phyloP scores from a whole-genome alignment of 2,888 invertebrate species.

The Cheilosia urbana region DNA sequence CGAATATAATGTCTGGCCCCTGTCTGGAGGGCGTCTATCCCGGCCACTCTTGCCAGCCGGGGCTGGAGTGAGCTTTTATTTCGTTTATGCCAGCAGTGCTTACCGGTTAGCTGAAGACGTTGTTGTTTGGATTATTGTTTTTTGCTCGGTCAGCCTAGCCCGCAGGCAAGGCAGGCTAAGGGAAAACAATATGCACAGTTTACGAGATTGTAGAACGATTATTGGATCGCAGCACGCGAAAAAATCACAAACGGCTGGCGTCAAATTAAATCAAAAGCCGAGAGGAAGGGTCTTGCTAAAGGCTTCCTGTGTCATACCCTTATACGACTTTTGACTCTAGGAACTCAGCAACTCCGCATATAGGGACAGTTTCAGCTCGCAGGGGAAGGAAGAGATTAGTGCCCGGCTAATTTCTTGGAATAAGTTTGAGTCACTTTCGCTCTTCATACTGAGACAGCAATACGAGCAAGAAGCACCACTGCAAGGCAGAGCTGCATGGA shows the following conservation, averaged over 20 bases:
- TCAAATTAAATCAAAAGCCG: constrained; percentile 71
- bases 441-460: background rate
- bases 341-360: background rate
- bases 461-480: background rate
- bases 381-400: constrained; percentile 69
- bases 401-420: constrained; percentile 67
- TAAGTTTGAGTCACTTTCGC: constrained; percentile 65
- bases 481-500: background rate
- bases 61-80: constrained; percentile 25
- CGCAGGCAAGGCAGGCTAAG: constrained; percentile 23
- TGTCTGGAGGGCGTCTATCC: constrained; percentile 32
- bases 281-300: constrained; percentile 31
- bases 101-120: constrained; percentile 2
- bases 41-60: background rate
- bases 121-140: background rate
- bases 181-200: constrained; percentile 25
- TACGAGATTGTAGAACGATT: constrained; percentile 63
- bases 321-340: constrained; percentile 1
- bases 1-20: constrained; percentile 47
- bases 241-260: constrained; percentile 61
- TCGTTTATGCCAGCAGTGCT: constrained; percentile 10
- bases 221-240: constrained; percentile 69
- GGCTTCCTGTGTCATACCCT: constrained; percentile 37
- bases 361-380: constrained; percentile 15
- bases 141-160: background rate